Base-by-base conservation (phyloP, 1,140 invertebrate genomes). In the Pseudomyrmex concolor region DNA sequence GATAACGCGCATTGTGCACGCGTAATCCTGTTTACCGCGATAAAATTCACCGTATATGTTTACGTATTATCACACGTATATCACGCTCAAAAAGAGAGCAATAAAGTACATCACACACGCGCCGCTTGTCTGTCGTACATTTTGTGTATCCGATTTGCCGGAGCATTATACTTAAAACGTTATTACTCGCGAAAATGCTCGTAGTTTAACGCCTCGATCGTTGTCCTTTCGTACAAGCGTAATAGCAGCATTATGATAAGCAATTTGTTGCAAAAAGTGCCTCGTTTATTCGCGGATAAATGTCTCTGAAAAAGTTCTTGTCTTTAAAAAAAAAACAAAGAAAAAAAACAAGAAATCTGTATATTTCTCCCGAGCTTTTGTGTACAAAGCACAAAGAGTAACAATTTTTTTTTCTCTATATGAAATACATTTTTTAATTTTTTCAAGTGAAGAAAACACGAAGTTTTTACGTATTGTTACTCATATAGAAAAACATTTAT, bases 1-100 rank as follows among this genome's bases (percentile, higher is more conserved):
- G 76, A 80, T 80, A 80, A 60, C 54, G 76, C 76, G 54, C 60
- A 80, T 71, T 80, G 76, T 80, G 76, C 76, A 57, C 66, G 76
- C 66, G 64, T 71, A 80, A 80, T 80, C 66, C 54, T 55, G 76
- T 71, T 80, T 80, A 80, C 66, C n/a, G 54, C 59, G 43, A 80
- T 80, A 80, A 80, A 80, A 80, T 70, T 80, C 45, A n/a, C 8
- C 76, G 10, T 80, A 80, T 12, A 80, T 12, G 71, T 80, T 54
- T 80, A 80, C 76, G 66, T 80, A 80, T 80, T 80, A 80, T 80
- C 25, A 60, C 22, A 25, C 66, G 43, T 59, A 34, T 34, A 71
- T 80, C 54, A n/a, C n/a, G 54, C 19, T 19, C 15, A 71, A 71
- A 34, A 34, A 34, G 34, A 80, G 76, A 71, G 76, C 43, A 80